These are phyloP conservation scores for Hippolais icterina DNA, from an alignment of 2,113 vertebrate genomes.

Conservation along the genomic window DNA sequence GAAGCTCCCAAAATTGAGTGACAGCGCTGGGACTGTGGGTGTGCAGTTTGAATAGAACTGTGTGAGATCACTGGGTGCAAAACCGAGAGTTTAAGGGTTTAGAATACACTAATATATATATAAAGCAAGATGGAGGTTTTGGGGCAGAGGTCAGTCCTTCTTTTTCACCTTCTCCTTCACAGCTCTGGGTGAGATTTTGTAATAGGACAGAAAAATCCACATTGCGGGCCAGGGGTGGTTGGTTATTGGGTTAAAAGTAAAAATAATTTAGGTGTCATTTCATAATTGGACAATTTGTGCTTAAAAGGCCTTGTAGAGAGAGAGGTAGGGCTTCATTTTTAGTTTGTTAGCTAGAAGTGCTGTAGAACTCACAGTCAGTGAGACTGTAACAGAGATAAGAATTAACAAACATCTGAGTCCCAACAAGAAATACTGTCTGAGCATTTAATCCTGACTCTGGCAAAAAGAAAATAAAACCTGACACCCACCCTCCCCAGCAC, in stretches of 20 bases:
- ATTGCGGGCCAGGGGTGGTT: not conserved
- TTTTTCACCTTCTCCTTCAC: not conserved
- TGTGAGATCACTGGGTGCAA: not conserved
- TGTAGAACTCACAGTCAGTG: not conserved
- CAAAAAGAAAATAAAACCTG: not conserved
- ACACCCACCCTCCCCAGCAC: not conserved
- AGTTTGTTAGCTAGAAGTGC: not conserved
- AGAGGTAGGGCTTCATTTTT: not conserved
- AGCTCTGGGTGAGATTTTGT: not conserved
- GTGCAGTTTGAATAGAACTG: not conserved
- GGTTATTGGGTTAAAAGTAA: not conserved
- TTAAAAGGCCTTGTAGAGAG: not conserved
- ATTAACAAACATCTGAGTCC: not conserved
- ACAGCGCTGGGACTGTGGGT: not conserved
- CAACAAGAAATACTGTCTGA: not conserved
- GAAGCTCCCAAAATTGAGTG: not conserved
- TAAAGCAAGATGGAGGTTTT: not conserved
- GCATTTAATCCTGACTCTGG: not conserved
- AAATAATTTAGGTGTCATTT: not conserved
- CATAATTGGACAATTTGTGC: not conserved
- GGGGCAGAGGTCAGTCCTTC: not conserved
- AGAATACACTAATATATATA: not conserved
- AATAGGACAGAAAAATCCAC: rapidly evolving
- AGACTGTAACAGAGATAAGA: not conserved
- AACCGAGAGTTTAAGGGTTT: not conserved